Base-by-base conservation (phyloP, 2,797 vertebrate genomes). In the Lophura swinhoii region DNA sequence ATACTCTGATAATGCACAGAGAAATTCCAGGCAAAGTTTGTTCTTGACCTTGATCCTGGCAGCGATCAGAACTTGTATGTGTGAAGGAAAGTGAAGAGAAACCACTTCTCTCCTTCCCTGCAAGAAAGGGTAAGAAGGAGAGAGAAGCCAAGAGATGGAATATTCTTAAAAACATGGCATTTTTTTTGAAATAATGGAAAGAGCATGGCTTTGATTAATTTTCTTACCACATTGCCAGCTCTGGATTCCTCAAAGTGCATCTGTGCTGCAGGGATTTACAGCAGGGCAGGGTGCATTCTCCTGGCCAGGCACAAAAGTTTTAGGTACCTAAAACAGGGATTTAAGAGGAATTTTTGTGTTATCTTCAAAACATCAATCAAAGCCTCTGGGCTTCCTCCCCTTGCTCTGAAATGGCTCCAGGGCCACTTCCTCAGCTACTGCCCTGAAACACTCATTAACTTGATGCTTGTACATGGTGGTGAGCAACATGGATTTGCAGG, bases 321-420 rank as follows among this genome's bases (percentile, higher is more conserved):
- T 71, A 71, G 37, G 37, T n/a, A 29, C 49, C 49, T 71, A 55
- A 71, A 55, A 43, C 4, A 8, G 4, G 35, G 28, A 75, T 77
- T 91, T 93, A 83, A 22, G 71, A 66, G 13, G 35, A 80, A 69
- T 62, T 88, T 87, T 71, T 71, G 31, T 43, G 22, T 62, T 33
- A 46, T 49, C 23, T 8, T 85, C 8, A 18, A 75, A 84, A 71
- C 10, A 48, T 5, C 8, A 2, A 1, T 21, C 56, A 16, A 80
- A 64, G 9, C 2, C 2, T 66, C 43, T 31, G 15, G 3, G 7
- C 60, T 93, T 82, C 12, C 12, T 48, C 9, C 20, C 5, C 35
- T 5, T 51, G 35, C 48, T 4, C 35, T 18, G 8, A 15, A 75
- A 62, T 14, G 7, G 4, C 35, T 75, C 58, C 53, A 26, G 6